Evolutionary conservation across 2,113 vertebrate genomes (phyloP).

Genomic region (Australoheros scitulus): DNA sequence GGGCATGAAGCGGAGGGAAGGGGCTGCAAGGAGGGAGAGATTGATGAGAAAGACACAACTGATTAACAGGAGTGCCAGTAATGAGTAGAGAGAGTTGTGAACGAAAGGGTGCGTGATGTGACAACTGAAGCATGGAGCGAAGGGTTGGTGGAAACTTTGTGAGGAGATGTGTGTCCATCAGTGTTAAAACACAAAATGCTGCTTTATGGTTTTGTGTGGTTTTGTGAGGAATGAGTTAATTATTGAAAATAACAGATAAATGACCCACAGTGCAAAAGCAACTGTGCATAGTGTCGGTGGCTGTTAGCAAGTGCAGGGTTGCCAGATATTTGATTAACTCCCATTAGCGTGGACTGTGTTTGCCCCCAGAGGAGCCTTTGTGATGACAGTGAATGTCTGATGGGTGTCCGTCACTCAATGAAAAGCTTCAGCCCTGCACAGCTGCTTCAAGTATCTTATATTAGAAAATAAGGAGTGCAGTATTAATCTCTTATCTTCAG

Average conservation of each 20-base stretch:
- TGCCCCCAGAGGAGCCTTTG: conserved; percentile 47
- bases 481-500: conserved; percentile 65
- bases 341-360: conserved; percentile 47
- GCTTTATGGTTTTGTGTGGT: conserved; percentile 24
- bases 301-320: conserved; percentile 38
- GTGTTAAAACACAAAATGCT: not conserved
- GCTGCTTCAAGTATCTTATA: not conserved
- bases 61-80: conserved; percentile 62
- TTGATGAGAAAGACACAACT: conserved; percentile 62
- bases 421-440: not conserved
- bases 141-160: not conserved
- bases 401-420: conserved; percentile 20
- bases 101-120: not conserved
- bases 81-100: conserved; percentile 40
- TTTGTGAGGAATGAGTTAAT: conserved; percentile 36
- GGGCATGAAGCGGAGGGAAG: not conserved
- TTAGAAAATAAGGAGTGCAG: conserved; percentile 22
- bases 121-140: not conserved
- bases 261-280: conserved; percentile 4
- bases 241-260: conserved; percentile 43
- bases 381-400: conserved; percentile 43
- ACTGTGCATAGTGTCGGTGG: not conserved
- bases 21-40: conserved; percentile 21
- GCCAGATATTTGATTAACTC: conserved; percentile 68
- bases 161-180: not conserved